Conservation (phyloP, 2,888 invertebrate species). For the Cataglyphis rosenhaueri region DNA sequence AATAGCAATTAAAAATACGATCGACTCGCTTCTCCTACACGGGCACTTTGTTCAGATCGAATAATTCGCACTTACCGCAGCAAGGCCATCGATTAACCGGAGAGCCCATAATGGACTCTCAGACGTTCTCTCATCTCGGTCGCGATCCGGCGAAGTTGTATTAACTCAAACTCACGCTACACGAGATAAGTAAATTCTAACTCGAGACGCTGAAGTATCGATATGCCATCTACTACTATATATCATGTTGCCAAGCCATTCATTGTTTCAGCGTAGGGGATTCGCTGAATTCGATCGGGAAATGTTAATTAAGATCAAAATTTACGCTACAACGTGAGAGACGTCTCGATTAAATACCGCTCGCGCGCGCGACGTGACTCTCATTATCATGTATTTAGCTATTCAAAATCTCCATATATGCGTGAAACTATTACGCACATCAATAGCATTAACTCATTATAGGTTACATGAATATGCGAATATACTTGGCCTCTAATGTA, state of each 20-base stretch:
- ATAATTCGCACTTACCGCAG: conserved; percentile 54
- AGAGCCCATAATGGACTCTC: conserved; percentile 1
- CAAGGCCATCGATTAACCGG: conserved; percentile 27
- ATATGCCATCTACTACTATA: not conserved
- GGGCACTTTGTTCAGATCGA: not conserved
- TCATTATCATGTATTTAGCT: conserved; percentile 25
- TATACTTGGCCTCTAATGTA: conserved; percentile 20
- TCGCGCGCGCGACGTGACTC: not conserved
- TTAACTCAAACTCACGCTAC: conserved; percentile 29
- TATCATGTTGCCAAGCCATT: conserved; percentile 17
- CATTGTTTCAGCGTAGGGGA: conserved; percentile 18
- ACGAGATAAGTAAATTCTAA: conserved; percentile 43
- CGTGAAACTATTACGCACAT: conserved; percentile 37
- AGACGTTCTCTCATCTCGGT: not conserved
- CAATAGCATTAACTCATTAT: conserved; percentile 47
- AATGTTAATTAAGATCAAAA: conserved; percentile 36
- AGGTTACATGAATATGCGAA: conserved; percentile 14
- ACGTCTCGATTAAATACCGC: conserved; percentile 23
- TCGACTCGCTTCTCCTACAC: not conserved
- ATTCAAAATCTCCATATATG: conserved; percentile 9
- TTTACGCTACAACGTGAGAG: not conserved
- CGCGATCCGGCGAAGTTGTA: conserved; percentile 16
- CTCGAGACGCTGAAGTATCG: conserved; percentile 20
- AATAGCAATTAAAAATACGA: conserved; percentile 15
- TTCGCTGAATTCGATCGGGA: not conserved